phyloP scores from a whole-genome alignment of 1,140 invertebrate species.

The Diplogasteroides magnus region DNA sequence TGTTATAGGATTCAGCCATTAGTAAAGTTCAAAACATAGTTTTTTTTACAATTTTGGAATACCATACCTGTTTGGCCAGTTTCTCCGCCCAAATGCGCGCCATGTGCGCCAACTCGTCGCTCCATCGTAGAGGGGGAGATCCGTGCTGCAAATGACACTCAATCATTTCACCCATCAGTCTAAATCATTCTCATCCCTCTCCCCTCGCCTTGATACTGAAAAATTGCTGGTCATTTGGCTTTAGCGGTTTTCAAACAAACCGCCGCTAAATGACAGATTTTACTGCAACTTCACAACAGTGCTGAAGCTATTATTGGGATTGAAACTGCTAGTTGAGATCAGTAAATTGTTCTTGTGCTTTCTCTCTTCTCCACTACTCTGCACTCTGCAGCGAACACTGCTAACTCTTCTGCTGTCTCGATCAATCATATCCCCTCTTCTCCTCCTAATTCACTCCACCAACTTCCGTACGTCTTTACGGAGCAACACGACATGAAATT shows the following conservation, averaged over 20 bases:
- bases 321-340: neutral
- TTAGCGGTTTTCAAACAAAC: too few species aligned
- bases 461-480: too few species aligned
- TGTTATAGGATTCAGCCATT: too few species aligned
- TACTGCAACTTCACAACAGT: neutral
- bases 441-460: too few species aligned
- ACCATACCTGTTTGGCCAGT: constrained; percentile 32
- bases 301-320: neutral
- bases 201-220: neutral
- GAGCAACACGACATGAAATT: too few species aligned
- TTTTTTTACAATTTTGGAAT: too few species aligned
- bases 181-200: neutral
- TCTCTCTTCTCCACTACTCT: too few species aligned
- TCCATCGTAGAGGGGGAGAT: constrained; percentile 33
- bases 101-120: constrained; percentile 34
- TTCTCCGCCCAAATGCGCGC: constrained; percentile 50
- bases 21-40: too few species aligned
- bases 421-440: too few species aligned
- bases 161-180: neutral
- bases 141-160: constrained; percentile 40
- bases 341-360: too few species aligned
- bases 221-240: neutral
- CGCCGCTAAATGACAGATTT: neutral
- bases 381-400: too few species aligned
- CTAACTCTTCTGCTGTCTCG: too few species aligned